Base-by-base conservation (phyloP, 1,140 invertebrate species). In the Eupristina koningsbergeri region DNA sequence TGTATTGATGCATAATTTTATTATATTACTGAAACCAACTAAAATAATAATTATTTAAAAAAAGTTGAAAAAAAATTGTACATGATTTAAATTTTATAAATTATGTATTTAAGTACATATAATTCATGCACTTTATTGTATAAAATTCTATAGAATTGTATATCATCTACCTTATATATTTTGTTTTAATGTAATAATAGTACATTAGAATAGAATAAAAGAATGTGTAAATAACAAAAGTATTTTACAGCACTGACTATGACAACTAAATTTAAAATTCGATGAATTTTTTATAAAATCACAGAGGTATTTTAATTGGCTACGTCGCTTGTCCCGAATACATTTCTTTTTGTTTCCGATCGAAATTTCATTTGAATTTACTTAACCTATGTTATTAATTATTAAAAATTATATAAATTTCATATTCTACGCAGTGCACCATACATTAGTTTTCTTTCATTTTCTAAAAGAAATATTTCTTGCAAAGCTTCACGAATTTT, bases 321-420 rank as follows among this genome's bases (percentile, higher is more conserved):
- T 58, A 81, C 29, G 53, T 74, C 15, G 50, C 19, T 74, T 39
- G 13, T 53, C 26, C 50, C 19, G n/a, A 81, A 81, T 41, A 73
- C 41, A 69, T 19, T 39, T 80, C 6, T 69, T 50, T 80, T 61
- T 73, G 45, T 58, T 39, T 26, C 26, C 11, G 50, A 81, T 36
- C 19, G 53, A 73, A 41, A 45, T 39, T 39, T 78, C 39, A 63
- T 78, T 78, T 17, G 36, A 45, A 78, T 78, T 78, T 5, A 58
- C 29, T 69, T 81, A 61, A 31, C 29, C 61, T 81, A 74, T 61
- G 58, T 17, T 3, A 3, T 53, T 31, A 58, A 58, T 19, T 61
- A 36, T 81, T 74, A 74, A 36, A 63, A 63, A 63, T 58, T 78
- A 78, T 26, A 78, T 64, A 41, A 64, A 78, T 61, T 78, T 78